Percentiles rank a stretch among this genome's conserved stretches.
These are phyloP conservation scores for Asobara japonica DNA, from an alignment of 1,140 invertebrate species.

Conservation along the genomic window DNA sequence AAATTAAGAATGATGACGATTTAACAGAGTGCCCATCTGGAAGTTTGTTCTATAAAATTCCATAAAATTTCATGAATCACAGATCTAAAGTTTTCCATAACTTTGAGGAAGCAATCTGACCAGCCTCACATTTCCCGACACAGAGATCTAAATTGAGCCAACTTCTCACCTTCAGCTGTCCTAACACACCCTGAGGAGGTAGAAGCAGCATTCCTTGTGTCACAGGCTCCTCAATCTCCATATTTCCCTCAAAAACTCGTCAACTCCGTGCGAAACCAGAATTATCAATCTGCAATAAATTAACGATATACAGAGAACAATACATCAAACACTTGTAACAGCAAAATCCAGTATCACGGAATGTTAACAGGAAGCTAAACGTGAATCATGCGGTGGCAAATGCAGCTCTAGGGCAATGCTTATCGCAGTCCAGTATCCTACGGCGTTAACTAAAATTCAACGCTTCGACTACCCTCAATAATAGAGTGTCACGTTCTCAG, in stretches of 20 bases:
- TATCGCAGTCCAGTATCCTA: no score
- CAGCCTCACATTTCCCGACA: no score
- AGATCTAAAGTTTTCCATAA: neutral
- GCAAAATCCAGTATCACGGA: neutral
- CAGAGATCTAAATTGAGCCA: no score
- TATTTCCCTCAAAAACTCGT: conserved; percentile 43
- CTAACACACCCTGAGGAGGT: conserved; percentile 73
- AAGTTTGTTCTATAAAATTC: no score
- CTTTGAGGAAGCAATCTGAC: neutral
- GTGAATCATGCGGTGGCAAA: conserved; percentile 6
- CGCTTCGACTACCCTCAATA: no score
- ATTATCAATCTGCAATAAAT: neutral
- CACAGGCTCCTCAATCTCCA: conserved; percentile 75
- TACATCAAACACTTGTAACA: neutral
- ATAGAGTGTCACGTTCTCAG: no score
- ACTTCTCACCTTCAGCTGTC: conserved; percentile 68
- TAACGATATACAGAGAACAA: neutral
- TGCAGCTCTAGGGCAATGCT: neutral
- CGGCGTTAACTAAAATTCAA: no score
- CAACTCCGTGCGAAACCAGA: neutral
- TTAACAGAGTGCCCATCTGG: no score
- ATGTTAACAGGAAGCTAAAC: neutral
- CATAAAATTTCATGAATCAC: no score
- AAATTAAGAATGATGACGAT: no score
- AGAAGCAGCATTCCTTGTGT: conserved; percentile 75